Base-by-base conservation (phyloP, 2,888 invertebrate genomes). In the Diarsia rubi region DNA sequence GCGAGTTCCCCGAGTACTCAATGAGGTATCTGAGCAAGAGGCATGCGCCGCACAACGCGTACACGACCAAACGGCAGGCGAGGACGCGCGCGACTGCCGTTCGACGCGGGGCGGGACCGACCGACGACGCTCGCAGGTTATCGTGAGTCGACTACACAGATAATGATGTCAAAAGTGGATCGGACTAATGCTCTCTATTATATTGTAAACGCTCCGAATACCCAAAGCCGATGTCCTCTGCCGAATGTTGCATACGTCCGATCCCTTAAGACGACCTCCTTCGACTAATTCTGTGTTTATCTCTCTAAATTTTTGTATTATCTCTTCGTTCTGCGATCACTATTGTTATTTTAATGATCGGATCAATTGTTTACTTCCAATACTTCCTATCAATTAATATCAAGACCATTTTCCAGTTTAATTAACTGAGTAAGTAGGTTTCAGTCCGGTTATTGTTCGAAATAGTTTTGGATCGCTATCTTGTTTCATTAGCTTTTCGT, bases 131-230 rank as follows among this genome's bases (percentile, higher is more conserved):
- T 94, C 94, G 94, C 96, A 95, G 95, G 96, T 96, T 96, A 96
- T 96, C 96, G 96, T 94, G 91, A 94, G 92, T 92, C 93, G 93
- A 91, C 93, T 94, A 94, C 93, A 93, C 94, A 96, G 96, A 96
- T 96, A 96, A 96, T 96, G 95, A 96, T 96, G 96, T 96, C 96
- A 96, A 95, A 96, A 96, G 96, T 95, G 96, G 96, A 96, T 96
- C 94, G 94, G 93, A 94, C 96, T 96, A 96, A 96, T 95, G 94
- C 92, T 95, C 94, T 93, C 93, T 94, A 95, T 95, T 96, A 95
- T 94, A 94, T 94, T 95, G 93, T 95, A 94, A 95, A 95, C 91
- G 93, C 90, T 92, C 90, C 90, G 90, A 94, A 93, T 93, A 91
- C 90, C 90, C 90, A 87, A 75, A 86, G 84, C 85, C 83, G 83